These are phyloP conservation scores for Rafetus swinhoei DNA, from an alignment of 2,113 vertebrate genomes.

Conservation along the genomic window DNA sequence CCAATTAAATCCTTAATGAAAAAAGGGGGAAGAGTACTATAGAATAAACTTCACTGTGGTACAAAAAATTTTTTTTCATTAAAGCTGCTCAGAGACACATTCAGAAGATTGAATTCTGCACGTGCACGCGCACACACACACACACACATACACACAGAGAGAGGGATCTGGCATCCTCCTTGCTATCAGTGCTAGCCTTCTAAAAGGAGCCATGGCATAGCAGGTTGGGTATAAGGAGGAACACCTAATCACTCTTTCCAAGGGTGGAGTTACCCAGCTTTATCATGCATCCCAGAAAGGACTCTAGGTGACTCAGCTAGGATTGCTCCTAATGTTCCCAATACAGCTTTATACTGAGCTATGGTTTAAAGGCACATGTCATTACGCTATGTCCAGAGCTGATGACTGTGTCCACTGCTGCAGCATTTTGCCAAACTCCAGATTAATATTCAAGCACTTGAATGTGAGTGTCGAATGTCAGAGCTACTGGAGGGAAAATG, in stretches of 20 bases:
- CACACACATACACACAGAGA: no score
- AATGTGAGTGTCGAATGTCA: neutral
- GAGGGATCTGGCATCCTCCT: neutral
- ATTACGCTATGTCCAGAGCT: rapidly evolving
- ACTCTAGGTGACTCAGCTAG: neutral
- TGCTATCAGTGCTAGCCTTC: neutral
- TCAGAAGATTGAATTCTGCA: no score
- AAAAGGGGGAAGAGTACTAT: neutral
- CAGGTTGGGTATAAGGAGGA: neutral
- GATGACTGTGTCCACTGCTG: rapidly evolving
- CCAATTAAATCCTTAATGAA: neutral
- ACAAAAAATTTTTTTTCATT: neutral
- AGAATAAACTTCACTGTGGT: neutral
- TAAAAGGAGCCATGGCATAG: neutral
- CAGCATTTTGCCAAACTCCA: neutral
- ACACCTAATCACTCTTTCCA: neutral
- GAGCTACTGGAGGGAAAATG: rapidly evolving
- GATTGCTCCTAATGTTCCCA: neutral
- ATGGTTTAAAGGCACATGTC: rapidly evolving
- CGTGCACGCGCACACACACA: no score
- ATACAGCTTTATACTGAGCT: rapidly evolving
- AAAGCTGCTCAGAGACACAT: neutral
- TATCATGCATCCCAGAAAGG: neutral
- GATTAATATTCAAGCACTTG: rapidly evolving
- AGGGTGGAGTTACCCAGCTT: neutral